Conservation (phyloP, 2,888 invertebrate species). For the Meiosimyza decipiens region DNA sequence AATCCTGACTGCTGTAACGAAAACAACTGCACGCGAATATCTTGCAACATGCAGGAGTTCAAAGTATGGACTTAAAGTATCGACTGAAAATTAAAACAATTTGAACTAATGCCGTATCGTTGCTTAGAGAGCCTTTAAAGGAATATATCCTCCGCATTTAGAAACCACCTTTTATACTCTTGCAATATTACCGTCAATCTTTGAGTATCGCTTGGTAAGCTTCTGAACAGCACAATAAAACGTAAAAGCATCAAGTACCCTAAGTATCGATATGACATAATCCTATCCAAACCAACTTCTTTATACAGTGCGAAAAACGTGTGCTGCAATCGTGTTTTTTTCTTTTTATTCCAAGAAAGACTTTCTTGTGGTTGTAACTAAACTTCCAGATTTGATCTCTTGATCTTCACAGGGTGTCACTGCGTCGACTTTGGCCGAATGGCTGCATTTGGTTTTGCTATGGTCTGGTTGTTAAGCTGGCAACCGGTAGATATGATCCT, state of each 20-base stretch:
- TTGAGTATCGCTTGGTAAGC: no score
- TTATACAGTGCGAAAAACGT: neutral
- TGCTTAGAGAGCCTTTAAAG: no score
- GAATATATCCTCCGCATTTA: no score
- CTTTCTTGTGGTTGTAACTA: constrained; percentile 38
- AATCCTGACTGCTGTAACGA: constrained; percentile 50
- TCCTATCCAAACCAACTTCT: constrained; percentile 25
- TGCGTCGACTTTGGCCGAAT: neutral
- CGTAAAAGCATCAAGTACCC: no score
- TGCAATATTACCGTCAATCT: no score
- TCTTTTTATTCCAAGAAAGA: constrained; percentile 42
- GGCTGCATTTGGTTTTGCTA: no score
- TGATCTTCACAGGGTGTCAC: constrained; percentile 44
- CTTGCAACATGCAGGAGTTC: constrained; percentile 44
- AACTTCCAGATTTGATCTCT: constrained; percentile 45
- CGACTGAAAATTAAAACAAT: no score
- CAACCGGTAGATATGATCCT: constrained; percentile 1
- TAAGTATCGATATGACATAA: constrained; percentile 50
- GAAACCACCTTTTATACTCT: no score
- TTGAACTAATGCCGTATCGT: no score
- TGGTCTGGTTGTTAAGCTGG: neutral
- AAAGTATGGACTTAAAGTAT: no score
- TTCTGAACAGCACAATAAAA: no score
- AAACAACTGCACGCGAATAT: neutral
- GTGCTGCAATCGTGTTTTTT: constrained; percentile 2